Conservation (phyloP, 1,140 invertebrate species). For the Centruroides sculpturatus region DNA sequence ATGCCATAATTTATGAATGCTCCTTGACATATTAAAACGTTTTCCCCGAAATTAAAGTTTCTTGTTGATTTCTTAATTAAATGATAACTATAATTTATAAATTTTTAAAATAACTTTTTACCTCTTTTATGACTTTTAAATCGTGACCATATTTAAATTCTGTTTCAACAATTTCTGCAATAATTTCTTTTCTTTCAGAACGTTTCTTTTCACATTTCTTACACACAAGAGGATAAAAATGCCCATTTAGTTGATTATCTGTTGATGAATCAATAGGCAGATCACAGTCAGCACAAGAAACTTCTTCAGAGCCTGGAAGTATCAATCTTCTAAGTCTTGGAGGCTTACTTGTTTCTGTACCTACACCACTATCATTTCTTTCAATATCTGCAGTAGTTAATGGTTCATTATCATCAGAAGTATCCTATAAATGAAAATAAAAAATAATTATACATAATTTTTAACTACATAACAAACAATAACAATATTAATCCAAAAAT, state of each 20-base stretch:
- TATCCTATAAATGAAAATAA: too few species aligned
- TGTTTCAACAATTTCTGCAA: slow-evolving; percentile 89
- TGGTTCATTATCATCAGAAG: neutral
- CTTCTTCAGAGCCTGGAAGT: slow-evolving; percentile 10
- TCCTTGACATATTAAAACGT: too few species aligned
- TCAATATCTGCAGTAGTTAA: slow-evolving; percentile 46
- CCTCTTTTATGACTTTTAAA: slow-evolving; percentile 58
- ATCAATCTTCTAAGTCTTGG: slow-evolving; percentile 22
- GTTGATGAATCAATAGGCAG: slow-evolving; percentile 39
- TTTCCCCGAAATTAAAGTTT: too few species aligned
- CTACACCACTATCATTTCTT: slow-evolving; percentile 81
- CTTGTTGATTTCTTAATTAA: too few species aligned
- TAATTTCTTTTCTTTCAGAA: slow-evolving; percentile 80
- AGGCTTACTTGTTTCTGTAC: slow-evolving; percentile 79
- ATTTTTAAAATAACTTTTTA: slow-evolving; percentile 6
- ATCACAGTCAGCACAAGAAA: slow-evolving; percentile 59
- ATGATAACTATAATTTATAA: too few species aligned
- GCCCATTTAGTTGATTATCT: slow-evolving; percentile 7
- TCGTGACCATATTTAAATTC: slow-evolving; percentile 90
- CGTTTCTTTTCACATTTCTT: slow-evolving; percentile 72
- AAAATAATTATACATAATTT: too few species aligned
- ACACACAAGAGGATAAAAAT: slow-evolving; percentile 41
- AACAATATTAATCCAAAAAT: too few species aligned
- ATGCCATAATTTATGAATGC: too few species aligned
- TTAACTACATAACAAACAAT: too few species aligned